These are phyloP conservation scores for Chaenodraco wilsoni DNA, from an alignment of 2,797 vertebrate genomes.

Conservation along the genomic window DNA sequence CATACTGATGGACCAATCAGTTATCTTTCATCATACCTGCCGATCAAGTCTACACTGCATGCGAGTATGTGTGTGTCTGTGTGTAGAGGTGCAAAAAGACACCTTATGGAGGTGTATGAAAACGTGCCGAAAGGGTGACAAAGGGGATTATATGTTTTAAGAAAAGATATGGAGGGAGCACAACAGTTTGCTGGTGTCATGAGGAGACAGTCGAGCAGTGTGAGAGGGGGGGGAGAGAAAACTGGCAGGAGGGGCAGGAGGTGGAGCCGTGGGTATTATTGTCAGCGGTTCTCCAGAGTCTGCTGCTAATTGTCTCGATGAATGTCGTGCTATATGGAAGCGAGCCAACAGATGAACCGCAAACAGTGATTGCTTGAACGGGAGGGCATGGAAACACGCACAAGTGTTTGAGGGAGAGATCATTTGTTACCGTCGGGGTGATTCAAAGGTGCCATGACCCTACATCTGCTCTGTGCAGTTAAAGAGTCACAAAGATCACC, in stretches of 20 bases:
- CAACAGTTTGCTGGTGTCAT: constrained; percentile 12
- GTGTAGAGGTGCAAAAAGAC: constrained; percentile 26
- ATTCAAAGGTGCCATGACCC: constrained; percentile 28
- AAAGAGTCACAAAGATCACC: constrained; percentile 57
- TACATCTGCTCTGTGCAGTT: constrained; percentile 67
- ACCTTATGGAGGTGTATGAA: constrained; percentile 45
- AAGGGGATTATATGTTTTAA: constrained; percentile 35
- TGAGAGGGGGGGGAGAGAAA: constrained; percentile 7
- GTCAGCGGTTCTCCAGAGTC: constrained; percentile 59
- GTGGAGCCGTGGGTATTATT: constrained; percentile 57
- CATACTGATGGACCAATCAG: constrained; percentile 50
- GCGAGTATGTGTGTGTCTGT: constrained; percentile 5
- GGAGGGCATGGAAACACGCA: neutral
- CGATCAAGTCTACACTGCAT: constrained; percentile 45
- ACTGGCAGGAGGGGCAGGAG: constrained; percentile 27
- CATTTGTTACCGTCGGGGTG: constrained; percentile 30
- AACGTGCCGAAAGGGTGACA: constrained; percentile 48
- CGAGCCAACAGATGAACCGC: constrained; percentile 71
- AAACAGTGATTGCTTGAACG: constrained; percentile 38
- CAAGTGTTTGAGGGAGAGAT: constrained; percentile 20
- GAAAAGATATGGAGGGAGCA: neutral
- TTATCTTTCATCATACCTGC: constrained; percentile 58
- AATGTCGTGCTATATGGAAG: constrained; percentile 74
- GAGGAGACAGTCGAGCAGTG: constrained; percentile 13
- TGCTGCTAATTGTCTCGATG: constrained; percentile 80